Base-by-base conservation (phyloP, 2,888 invertebrate species). In the Conchocele bisecta region DNA sequence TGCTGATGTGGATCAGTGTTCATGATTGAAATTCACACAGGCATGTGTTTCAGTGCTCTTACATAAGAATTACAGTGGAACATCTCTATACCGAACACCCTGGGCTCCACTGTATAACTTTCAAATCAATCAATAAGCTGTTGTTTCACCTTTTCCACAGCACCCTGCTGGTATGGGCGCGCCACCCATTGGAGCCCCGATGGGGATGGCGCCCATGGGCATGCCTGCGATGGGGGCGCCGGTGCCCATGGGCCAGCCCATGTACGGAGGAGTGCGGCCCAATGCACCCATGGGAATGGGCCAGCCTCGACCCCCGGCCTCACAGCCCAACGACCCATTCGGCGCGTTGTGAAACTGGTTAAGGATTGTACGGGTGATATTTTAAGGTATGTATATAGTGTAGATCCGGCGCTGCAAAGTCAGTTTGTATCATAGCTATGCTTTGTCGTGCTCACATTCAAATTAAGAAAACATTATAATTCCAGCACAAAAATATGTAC, bases 311-410 rank as follows among this genome's bases (percentile, higher is more conserved):
- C 75, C 76, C 28, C 72, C 79, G 63, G 74, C 73, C 50, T 65
- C 69, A 35, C 78, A 83, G 53, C 79, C 79, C 46, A 86, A 86
- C 72, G 87, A 87, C 66, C 87, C 87, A 20, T 87, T 87, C 75
- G 87, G 87, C 37, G 83, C 86, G 44, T 87, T 87, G 84, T 87
- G 87, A 88, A 75, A 81, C 69, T 57, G 56, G 48, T 58, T 65
- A n/a, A n/a, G n/a, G n/a, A n/a, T n/a, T n/a, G n/a, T n/a, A n/a
- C n/a, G n/a, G n/a, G n/a, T n/a, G n/a, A n/a, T n/a, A n/a, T n/a
- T n/a, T n/a, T n/a, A n/a, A n/a, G n/a, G n/a, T n/a, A n/a, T n/a
- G n/a, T n/a, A n/a, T n/a, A n/a, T n/a, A n/a, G n/a, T n/a, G n/a
- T n/a, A n/a, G n/a, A n/a, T n/a, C n/a, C n/a, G n/a, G n/a, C n/a